Conservation (phyloP, 2,797 vertebrate genomes). For the Avahi laniger region DNA sequence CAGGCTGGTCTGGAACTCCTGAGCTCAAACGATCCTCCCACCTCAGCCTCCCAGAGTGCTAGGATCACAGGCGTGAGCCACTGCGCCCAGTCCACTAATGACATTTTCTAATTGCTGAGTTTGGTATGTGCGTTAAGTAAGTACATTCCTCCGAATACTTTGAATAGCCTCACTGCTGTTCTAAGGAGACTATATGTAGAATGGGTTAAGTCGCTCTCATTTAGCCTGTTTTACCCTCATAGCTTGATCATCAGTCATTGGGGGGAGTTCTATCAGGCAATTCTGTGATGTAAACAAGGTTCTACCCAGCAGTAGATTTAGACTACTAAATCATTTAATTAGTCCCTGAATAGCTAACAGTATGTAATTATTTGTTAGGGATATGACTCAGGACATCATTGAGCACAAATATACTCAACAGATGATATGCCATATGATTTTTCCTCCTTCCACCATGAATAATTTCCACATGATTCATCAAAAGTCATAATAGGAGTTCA, state of each 20-base stretch:
- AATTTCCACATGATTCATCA: slow-evolving; percentile 41
- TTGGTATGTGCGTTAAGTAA: neutral
- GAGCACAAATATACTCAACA: slow-evolving; percentile 29
- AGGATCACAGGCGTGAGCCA: too few species aligned
- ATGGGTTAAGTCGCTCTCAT: neutral
- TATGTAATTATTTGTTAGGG: neutral
- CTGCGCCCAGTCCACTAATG: neutral
- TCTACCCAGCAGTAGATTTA: neutral
- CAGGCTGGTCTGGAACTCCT: too few species aligned
- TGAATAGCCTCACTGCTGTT: neutral
- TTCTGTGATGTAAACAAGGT: neutral
- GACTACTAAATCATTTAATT: neutral
- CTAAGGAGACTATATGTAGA: neutral
- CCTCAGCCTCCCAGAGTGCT: too few species aligned
- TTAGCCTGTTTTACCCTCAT: neutral
- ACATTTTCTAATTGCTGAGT: neutral
- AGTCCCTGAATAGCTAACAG: neutral
- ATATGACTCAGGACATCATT: neutral
- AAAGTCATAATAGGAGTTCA: slow-evolving; percentile 9
- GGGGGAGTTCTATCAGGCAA: neutral
- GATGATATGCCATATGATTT: slow-evolving; percentile 26
- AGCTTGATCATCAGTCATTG: neutral
- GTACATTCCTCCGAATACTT: neutral
- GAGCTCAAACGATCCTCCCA: too few species aligned
- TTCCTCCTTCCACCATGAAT: slow-evolving; percentile 22